Evolutionary conservation across 2,797 vertebrate genomes (phyloP), one percentile per base, ranked within the genome.

Genomic region (Synanceia verrucosa): DNA sequence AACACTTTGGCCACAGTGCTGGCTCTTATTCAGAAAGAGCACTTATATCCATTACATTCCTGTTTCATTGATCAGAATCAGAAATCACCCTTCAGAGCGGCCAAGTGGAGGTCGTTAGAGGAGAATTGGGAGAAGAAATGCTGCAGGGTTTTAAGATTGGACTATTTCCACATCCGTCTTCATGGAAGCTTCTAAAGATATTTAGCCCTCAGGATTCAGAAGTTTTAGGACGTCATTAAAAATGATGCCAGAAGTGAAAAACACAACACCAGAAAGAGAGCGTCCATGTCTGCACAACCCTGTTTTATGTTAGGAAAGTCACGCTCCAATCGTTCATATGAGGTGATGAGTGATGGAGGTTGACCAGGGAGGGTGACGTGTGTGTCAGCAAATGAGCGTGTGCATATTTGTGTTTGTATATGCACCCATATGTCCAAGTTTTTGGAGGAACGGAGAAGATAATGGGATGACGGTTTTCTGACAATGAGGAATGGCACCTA

Each of bases 1-100:
- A 28, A 76, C 50, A 58, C 71, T 64, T 50, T 73, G 39, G 53
- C 66, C 19, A 31, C 37, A 75, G 34, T 24, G 75, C 55, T 70
- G 23, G 64, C 61, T 48, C 46, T 51, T 73, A 14, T 70, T 73
- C 76, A 72, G 51, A 39, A 28, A 23, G 11, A 61, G 33, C 72
- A 46, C 68, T 67, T 56, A 52, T 28, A 18, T 13, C 67, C 61
- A n/a, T 50, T 26, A 46, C 79, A 87, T 88, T 88, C 81, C 78
- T 70, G 62, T 12, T 24, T 21, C 66, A 57, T 51, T 1, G 82
- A 89, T 83, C 81, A 73, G 59, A 77, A 82, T 88, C 87, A 74
- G 39, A 79, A 66, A 76, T 71, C 39, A 31, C 59, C 61, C 61
- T 36, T 53, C 57, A 76, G 77, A 52, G 48, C 1, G 18, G 26